These are phyloP conservation scores for Sinopyrophorus schimmeli DNA, from an alignment of 2,888 invertebrate species.

Conservation along the genomic window DNA sequence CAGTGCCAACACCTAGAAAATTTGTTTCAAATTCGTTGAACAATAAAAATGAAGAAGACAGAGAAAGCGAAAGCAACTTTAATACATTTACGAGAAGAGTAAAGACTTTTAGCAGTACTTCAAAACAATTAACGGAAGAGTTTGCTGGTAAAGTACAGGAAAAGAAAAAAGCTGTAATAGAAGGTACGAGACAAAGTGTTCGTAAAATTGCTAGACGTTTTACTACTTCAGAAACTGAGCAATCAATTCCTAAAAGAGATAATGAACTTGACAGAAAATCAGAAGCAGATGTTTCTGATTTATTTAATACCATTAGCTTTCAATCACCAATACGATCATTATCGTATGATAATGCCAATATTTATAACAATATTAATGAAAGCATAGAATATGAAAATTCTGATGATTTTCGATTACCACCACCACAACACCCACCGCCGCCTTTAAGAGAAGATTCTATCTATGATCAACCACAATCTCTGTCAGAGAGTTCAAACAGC, in stretches of 20 bases:
- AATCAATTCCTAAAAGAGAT: slow-evolving; percentile 29
- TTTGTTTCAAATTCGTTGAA: no score
- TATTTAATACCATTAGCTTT: slow-evolving; percentile 69
- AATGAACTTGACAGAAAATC: slow-evolving; percentile 39
- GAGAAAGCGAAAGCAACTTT: slow-evolving; percentile 30
- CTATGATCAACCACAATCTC: slow-evolving; percentile 60
- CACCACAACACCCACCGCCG: slow-evolving; percentile 64
- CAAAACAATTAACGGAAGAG: slow-evolving; percentile 62
- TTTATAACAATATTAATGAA: slow-evolving; percentile 31
- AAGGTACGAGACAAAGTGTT: slow-evolving; percentile 62
- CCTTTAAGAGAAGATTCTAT: slow-evolving; percentile 61
- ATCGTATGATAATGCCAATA: slow-evolving; percentile 41
- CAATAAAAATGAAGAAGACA: slow-evolving; percentile 11
- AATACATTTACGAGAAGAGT: slow-evolving; percentile 54
- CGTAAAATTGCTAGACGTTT: slow-evolving; percentile 50
- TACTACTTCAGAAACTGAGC: slow-evolving; percentile 32
- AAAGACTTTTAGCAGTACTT: slow-evolving; percentile 59
- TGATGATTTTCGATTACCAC: slow-evolving; percentile 53
- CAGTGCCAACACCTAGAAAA: slow-evolving; percentile 61
- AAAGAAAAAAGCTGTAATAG: slow-evolving; percentile 65
- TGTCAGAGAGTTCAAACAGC: slow-evolving; percentile 47
- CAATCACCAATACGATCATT: slow-evolving; percentile 61
- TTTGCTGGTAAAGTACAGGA: slow-evolving; percentile 60
- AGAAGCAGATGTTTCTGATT: slow-evolving; percentile 44
- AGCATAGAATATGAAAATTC: slow-evolving; percentile 43